A percentile compares a stretch with the other conserved stretches of the same genome.
phyloP scores from a whole-genome alignment of 2,888 invertebrate species.

The Nudaria mundana region DNA sequence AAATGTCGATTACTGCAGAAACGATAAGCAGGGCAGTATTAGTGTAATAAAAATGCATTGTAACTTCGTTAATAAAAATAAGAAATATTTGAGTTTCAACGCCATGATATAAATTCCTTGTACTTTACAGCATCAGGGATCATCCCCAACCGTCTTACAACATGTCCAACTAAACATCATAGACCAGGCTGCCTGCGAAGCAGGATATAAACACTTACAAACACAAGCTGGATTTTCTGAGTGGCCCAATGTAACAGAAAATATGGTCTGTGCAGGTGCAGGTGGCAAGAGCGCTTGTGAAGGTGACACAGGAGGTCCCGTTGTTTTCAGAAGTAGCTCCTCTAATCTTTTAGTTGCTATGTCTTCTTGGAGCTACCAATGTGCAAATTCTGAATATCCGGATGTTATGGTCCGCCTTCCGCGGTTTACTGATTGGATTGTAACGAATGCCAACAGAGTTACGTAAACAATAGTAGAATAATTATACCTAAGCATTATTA shows the following conservation, averaged over 20 bases:
- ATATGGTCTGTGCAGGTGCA: constrained; percentile 55
- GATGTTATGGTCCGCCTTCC: constrained; percentile 74
- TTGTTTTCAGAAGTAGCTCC: constrained; percentile 59
- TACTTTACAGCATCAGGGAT: constrained; percentile 30
- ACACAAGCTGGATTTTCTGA: constrained; percentile 27
- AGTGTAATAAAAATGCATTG: no score
- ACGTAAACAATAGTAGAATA: no score
- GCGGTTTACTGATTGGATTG: constrained; percentile 48
- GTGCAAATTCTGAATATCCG: constrained; percentile 67
- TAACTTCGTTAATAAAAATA: no score
- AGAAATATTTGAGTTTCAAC: no score
- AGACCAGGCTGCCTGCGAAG: constrained; percentile 46
- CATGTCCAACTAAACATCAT: constrained; percentile 48
- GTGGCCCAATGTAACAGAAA: constrained; percentile 43
- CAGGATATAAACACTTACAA: constrained; percentile 44
- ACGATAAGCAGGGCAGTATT: no score
- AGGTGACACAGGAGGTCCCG: constrained; percentile 78
- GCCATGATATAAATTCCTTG: no score
- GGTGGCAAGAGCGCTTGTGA: constrained; percentile 60
- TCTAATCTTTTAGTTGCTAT: constrained; percentile 62
- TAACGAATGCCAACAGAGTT: constrained; percentile 33
- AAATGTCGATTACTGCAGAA: no score
- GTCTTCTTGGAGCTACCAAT: constrained; percentile 72
- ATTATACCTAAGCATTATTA: no score
- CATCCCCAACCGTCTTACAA: constrained; percentile 36